Conservation (phyloP, 2,797 vertebrate genomes). For the Sparus aurata region DNA sequence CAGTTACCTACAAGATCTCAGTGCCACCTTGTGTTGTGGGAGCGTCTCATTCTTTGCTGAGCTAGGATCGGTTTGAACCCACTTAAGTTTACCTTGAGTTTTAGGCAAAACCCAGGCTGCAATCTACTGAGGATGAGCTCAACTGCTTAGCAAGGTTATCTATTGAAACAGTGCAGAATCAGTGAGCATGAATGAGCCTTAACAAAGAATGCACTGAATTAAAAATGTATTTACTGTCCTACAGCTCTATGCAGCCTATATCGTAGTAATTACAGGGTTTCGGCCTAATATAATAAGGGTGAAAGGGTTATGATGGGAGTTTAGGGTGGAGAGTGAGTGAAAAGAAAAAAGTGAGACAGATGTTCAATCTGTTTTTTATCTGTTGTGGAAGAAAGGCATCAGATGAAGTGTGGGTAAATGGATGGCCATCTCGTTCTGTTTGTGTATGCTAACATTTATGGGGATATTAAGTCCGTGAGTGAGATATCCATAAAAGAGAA, state of each 20-base stretch:
- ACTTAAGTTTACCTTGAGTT: constrained; percentile 12
- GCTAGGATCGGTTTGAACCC: background rate
- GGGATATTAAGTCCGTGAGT: constrained; percentile 78
- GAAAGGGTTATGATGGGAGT: constrained; percentile 35
- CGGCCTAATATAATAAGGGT: constrained; percentile 22
- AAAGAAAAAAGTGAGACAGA: constrained; percentile 49
- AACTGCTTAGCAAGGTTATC: constrained; percentile 26
- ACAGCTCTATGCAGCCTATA: background rate
- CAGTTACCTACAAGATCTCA: constrained; percentile 52
- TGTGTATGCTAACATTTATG: constrained; percentile 81
- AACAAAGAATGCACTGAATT: constrained; percentile 29
- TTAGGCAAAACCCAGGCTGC: background rate
- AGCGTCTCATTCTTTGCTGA: constrained; percentile 23
- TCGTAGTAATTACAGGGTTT: constrained; percentile 34
- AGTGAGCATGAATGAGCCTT: background rate
- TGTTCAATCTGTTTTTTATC: constrained; percentile 71
- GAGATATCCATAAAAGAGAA: constrained; percentile 80
- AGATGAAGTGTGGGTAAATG: constrained; percentile 75
- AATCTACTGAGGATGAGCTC: constrained; percentile 1
- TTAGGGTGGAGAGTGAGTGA: constrained; percentile 15
- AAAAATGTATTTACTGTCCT: constrained; percentile 15
- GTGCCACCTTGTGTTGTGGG: constrained; percentile 77
- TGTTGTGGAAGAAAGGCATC: constrained; percentile 57
- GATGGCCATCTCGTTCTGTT: constrained; percentile 79
- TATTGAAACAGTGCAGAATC: constrained; percentile 20